phyloP scores from a whole-genome alignment of 2,797 vertebrate species.

The Coccyzus lansbergi region DNA sequence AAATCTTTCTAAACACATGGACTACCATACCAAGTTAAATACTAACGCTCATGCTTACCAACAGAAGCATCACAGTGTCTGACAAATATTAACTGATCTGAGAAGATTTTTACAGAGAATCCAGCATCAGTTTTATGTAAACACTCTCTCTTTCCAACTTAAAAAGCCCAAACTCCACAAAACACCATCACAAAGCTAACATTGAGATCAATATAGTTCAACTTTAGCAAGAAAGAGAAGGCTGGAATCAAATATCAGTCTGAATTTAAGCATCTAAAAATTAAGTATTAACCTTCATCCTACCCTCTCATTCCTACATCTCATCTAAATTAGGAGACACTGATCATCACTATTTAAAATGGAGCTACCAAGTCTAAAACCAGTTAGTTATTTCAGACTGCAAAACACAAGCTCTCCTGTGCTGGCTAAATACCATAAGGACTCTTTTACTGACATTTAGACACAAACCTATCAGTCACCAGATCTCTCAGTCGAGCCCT shows the following conservation, averaged over 20 bases:
- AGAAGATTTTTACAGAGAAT: background rate
- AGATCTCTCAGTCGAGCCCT: background rate
- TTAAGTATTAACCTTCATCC: conserved; percentile 13
- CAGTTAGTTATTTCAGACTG: background rate
- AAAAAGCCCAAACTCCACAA: background rate
- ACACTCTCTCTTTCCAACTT: background rate
- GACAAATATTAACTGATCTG: background rate
- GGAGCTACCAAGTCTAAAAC: background rate
- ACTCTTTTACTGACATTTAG: background rate
- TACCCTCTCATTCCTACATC: background rate
- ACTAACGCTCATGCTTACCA: background rate
- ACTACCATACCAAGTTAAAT: background rate
- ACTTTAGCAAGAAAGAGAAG: background rate
- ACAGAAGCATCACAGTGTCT: background rate
- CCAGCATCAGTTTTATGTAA: background rate
- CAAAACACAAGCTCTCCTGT: background rate
- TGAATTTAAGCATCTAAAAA: conserved; percentile 16
- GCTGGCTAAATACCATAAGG: background rate
- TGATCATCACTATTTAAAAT: background rate
- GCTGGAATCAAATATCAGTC: background rate
- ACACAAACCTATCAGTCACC: background rate
- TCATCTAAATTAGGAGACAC: conserved; percentile 20
- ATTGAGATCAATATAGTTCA: background rate
- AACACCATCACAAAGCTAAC: background rate
- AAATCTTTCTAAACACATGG: background rate